These are phyloP conservation scores for Hoplodrina blanda DNA, from an alignment of 2,888 invertebrate species.

Conservation along the genomic window DNA sequence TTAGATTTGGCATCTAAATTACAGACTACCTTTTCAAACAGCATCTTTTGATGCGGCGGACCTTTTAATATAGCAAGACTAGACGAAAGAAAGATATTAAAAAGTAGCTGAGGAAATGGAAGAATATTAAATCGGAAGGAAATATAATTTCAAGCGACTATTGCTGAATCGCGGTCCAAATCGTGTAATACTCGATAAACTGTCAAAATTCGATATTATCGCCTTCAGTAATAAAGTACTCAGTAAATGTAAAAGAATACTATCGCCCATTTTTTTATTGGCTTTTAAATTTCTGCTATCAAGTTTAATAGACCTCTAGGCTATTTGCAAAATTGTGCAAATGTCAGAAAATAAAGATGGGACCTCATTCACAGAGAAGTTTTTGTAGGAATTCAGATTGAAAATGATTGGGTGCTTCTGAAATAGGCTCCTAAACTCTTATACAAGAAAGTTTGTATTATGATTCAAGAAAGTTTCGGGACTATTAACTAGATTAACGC, in stretches of 20 bases:
- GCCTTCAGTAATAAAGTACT: slow-evolving; percentile 51
- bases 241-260: slow-evolving; percentile 47
- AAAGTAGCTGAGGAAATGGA: slow-evolving; percentile 30
- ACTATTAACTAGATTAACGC: slow-evolving; percentile 42
- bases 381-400: slow-evolving; percentile 15
- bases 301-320: slow-evolving; percentile 21
- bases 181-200: slow-evolving; percentile 52
- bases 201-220: slow-evolving; percentile 59
- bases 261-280: slow-evolving; percentile 31
- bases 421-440: slow-evolving; percentile 9
- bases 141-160: slow-evolving; percentile 47
- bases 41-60: background rate
- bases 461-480: slow-evolving; percentile 34
- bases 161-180: slow-evolving; percentile 46
- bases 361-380: slow-evolving; percentile 27
- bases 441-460: slow-evolving; percentile 32
- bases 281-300: slow-evolving; percentile 29
- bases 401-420: slow-evolving; percentile 21
- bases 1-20: slow-evolving; percentile 28
- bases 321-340: slow-evolving; percentile 27
- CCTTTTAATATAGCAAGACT: slow-evolving; percentile 38
- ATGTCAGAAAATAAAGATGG: slow-evolving; percentile 24
- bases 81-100: slow-evolving; percentile 37
- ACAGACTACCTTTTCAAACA: background rate
- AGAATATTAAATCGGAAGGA: slow-evolving; percentile 37